These are phyloP conservation scores for Eupithecia dodoneata DNA, from an alignment of 2,888 invertebrate species.

Conservation along the genomic window DNA sequence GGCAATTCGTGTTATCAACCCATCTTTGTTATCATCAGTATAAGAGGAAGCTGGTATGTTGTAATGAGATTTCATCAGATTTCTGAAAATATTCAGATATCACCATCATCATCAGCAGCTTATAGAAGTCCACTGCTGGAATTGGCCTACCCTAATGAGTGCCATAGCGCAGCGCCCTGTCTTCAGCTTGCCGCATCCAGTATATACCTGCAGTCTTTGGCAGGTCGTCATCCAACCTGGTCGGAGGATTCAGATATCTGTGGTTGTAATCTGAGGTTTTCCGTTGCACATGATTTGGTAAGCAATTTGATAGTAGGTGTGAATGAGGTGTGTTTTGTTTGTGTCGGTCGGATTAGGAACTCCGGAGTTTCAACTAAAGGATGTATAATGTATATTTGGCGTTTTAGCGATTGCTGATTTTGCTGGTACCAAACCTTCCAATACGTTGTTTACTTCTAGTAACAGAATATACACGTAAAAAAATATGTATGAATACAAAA, in stretches of 20 bases:
- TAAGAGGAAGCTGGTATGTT: neutral
- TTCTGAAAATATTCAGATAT: too few relatives aligned
- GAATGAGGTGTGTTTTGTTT: neutral
- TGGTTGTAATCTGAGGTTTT: neutral
- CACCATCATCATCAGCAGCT: too few relatives aligned
- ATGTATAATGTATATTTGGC: neutral
- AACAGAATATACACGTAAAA: neutral
- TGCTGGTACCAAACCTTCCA: neutral
- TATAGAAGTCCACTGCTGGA: too few relatives aligned
- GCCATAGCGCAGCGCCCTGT: too few relatives aligned
- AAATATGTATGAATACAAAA: too few relatives aligned
- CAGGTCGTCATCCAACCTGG: too few relatives aligned
- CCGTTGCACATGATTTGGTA: neutral
- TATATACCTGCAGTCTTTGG: too few relatives aligned
- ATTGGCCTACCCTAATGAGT: too few relatives aligned
- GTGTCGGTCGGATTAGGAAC: neutral
- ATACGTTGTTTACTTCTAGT: neutral
- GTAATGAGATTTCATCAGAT: neutral
- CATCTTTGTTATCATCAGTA: neutral
- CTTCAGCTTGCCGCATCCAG: too few relatives aligned
- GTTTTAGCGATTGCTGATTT: neutral
- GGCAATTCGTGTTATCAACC: neutral
- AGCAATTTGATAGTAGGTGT: neutral
- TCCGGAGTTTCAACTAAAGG: neutral
- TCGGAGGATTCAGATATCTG: too few relatives aligned